A percentile compares a stretch with the other conserved stretches of the same genome.
phyloP scores from a whole-genome alignment of 2,113 vertebrate species.

The Nibea coibor region DNA sequence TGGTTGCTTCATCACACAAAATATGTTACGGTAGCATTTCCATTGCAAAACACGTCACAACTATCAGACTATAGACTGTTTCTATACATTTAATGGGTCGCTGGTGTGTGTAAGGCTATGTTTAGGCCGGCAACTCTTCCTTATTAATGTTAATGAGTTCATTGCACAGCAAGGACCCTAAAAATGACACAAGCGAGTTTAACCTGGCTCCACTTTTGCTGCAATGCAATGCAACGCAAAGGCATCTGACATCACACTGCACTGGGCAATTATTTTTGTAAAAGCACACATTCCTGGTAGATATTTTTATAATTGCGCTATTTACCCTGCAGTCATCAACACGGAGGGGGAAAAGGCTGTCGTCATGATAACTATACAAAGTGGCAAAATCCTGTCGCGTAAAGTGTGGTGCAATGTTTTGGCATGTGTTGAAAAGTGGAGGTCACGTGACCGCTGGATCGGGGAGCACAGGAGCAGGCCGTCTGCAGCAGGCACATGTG shows the following conservation, averaged over 20 bases:
- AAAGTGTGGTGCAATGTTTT: neutral
- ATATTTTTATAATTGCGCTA: neutral
- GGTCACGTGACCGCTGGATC: no score
- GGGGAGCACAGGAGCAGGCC: no score
- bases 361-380: neutral
- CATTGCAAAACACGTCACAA: neutral
- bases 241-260: neutral
- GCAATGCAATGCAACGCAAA: neutral
- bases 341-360: neutral
- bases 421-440: no score
- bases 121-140: neutral
- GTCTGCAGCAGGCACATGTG: no score
- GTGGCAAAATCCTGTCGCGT: neutral
- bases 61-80: neutral
- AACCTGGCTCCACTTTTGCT: neutral
- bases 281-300: neutral
- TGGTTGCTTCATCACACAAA: neutral
- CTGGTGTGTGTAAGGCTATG: constrained; percentile 3
- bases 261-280: neutral
- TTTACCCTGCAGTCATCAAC: neutral
- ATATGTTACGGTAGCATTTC: neutral
- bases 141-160: neutral
- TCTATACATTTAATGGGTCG: neutral
- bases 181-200: neutral
- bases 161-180: neutral